Evolutionary conservation across 64 coral and sea anemone genomes (phyloP), one percentile per base, ranked within the genome.

Genomic region (Stylophora pistillata): DNA sequence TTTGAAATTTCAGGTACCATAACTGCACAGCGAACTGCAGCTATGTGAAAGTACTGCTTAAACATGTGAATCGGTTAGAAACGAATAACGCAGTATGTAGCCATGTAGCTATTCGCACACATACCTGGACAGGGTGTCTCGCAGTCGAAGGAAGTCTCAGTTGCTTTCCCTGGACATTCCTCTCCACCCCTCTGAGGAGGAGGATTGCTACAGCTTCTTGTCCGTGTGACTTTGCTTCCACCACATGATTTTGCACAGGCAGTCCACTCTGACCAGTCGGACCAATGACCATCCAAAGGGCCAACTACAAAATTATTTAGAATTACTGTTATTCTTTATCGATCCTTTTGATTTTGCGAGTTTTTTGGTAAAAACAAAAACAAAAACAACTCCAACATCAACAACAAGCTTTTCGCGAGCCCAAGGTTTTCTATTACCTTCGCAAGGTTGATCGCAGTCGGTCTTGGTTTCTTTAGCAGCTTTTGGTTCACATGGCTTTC

Each of bases 361-460:
- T 74, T 27, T 30, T 73, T 32, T 13, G 3, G n/a, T 47, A 0
- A 28, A 68, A 25, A 26, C 3, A 41, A 59, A 59, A 59, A 59
- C 2, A 18, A 60, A 60, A 47, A 47, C 37, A 0, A 7, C 37
- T 6, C 0, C 3, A 47, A 18, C 13, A 21, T 73, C 12, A 73
- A 12, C 26, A 3, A 13, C 26, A 72, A 73, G 32, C 13, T 27
- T 74, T 18, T 33, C 63, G 37, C 2, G 58, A 63, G 17, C 2
- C 63, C 29, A 0, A 17, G 28, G 33, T 18, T 74, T 47, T 7
- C 37, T 47, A 55, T 72, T 75, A 90, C 89, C 83, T 52, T 90
- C 89, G 17, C 89, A 90, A 31, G 89, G 89, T 58, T 90, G 53
- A 37, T 68, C 59, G 37, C 89, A 90, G 31, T 90, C 89, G 18